Conservation (phyloP, 2,888 invertebrate genomes). For the Dyspetes luteomarginatus region DNA sequence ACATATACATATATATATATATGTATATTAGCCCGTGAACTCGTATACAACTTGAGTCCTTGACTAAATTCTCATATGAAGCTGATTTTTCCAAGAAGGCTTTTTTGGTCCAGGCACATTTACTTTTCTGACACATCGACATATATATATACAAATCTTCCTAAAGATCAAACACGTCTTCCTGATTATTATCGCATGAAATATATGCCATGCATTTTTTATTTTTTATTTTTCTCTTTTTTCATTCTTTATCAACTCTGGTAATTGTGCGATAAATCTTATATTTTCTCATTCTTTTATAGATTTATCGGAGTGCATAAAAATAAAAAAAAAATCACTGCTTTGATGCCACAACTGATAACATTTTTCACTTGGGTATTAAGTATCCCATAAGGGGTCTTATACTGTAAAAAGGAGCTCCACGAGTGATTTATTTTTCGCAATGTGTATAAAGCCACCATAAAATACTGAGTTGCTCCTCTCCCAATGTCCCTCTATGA, state of each 20-base stretch:
- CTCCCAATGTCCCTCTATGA: constrained; percentile 22
- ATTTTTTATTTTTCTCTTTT: no score
- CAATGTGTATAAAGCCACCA: constrained; percentile 19
- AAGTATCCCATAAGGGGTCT: constrained; percentile 24
- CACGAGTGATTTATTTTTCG: constrained; percentile 37
- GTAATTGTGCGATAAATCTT: neutral
- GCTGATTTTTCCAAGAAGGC: constrained; percentile 32
- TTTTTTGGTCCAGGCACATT: constrained; percentile 21
- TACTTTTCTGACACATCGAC: constrained; percentile 3
- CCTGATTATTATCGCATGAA: constrained; percentile 15
- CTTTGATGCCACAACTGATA: neutral
- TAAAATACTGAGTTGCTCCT: constrained; percentile 21
- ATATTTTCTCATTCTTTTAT: neutral
- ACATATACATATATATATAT: constrained; percentile 1
- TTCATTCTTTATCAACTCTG: no score
- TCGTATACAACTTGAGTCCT: constrained; percentile 19
- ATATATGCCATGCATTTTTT: neutral
- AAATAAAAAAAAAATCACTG: neutral
- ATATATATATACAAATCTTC: constrained; percentile 4
- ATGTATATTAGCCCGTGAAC: neutral
- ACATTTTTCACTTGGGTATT: constrained; percentile 12
- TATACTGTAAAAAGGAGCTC: neutral
- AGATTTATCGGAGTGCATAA: neutral
- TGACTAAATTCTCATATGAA: constrained; percentile 8
- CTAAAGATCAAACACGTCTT: constrained; percentile 29